Base-by-base conservation (phyloP, 2,113 vertebrate species). In the Hemiscyllium ocellatum region DNA sequence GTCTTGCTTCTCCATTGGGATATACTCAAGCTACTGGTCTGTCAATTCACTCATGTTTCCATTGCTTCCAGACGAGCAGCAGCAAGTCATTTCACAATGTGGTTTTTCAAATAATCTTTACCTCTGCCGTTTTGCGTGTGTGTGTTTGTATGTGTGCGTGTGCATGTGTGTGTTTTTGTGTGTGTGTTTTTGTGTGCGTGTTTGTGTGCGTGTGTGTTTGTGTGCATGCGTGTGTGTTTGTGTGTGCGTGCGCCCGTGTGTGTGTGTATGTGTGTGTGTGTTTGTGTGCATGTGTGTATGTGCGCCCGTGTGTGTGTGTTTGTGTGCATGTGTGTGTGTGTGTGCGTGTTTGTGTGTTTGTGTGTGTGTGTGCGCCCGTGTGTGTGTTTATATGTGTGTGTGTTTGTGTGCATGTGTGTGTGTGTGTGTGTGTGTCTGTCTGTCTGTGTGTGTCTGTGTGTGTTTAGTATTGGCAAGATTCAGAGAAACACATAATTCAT, bases 21-120 rank as follows among this genome's bases (percentile, higher is more conserved):
- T 98, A 98, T 98, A 98, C 98, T 97, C 97, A 97, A 97, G 98
- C 98, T 98, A 98, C 98, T 98, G 97, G 97, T 98, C 98, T 98
- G 98, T 98, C 98, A 98, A 99, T 99, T 99, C 99, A 98, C 98
- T 98, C 97, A 98, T 98, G 98, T 97, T 98, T 98, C 98, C 98
- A 98, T 98, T 98, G 98, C 98, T 98, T 98, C 98, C 98, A 98
- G 98, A 98, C 97, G 98, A 97, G 98, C 98, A 97, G 97, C 96
- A 97, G 97, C 97, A 98, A 97, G 98, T 99, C 98, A 99, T 98
- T 98, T 99, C 98, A 97, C 98, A 98, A 97, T 98, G 97, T 97
- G 96, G 33, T 97, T 98, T 98, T 98, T 97, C 96, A 97, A 98
- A 98, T 98, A 97, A 98, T 98, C 98, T 98, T 98, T 97, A 97